Evolutionary conservation across 1,140 invertebrate species (phyloP).

Genomic region (Oryzaephilus surinamensis): DNA sequence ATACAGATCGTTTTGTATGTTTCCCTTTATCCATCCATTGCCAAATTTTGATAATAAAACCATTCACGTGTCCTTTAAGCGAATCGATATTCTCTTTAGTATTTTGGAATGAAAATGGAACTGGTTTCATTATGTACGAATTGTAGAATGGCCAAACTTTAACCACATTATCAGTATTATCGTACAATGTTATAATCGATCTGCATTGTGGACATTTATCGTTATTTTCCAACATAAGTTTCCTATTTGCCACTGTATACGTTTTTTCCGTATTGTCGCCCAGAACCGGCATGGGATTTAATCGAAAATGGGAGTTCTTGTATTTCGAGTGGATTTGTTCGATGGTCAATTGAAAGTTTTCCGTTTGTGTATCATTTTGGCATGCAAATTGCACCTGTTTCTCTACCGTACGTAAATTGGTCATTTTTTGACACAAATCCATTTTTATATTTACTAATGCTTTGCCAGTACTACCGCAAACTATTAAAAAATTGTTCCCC

Average conservation of each 20-base stretch:
- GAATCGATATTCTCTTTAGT: conserved; percentile 27
- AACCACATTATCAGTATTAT: conserved; percentile 13
- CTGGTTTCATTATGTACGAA: conserved; percentile 26
- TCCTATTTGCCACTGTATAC: conserved; percentile 5
- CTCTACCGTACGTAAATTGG: not conserved
- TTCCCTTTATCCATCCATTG: conserved; percentile 45
- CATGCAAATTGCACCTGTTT: conserved; percentile 10
- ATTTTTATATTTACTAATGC: conserved; percentile 34
- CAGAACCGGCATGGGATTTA: not conserved
- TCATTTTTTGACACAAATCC: conserved; percentile 7
- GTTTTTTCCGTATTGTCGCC: not conserved
- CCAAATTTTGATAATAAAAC: conserved; percentile 72
- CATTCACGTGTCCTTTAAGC: conserved; percentile 46
- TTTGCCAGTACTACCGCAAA: conserved; percentile 51
- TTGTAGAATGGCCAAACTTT: conserved; percentile 19
- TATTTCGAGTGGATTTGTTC: conserved; percentile 5
- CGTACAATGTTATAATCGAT: conserved; percentile 13
- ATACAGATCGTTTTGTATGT: conserved; percentile 14
- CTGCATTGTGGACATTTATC: conserved; percentile 21
- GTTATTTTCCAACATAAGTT: conserved; percentile 13
- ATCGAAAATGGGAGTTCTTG: conserved; percentile 2
- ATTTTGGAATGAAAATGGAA: conserved; percentile 20
- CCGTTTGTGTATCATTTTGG: not conserved
- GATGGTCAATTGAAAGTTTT: conserved; percentile 3
- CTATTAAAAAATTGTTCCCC: conserved; percentile 46